Conservation (phyloP, 2,113 vertebrate genomes). For the Nicator chloris region DNA sequence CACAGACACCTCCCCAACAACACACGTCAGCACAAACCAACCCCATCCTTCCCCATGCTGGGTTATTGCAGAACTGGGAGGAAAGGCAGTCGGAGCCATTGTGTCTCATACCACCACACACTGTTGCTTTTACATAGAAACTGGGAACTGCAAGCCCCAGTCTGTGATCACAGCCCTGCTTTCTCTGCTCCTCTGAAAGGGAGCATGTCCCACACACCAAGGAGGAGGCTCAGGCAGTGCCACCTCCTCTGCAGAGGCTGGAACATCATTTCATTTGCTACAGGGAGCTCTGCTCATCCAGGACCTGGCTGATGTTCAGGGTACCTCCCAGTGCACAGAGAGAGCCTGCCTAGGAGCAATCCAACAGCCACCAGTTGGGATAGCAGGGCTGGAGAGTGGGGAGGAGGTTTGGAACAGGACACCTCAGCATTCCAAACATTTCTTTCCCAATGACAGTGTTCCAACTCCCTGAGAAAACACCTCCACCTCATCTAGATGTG, state of each 20-base stretch:
- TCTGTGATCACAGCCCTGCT: not conserved
- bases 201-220: rapidly evolving
- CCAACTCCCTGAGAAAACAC: not conserved
- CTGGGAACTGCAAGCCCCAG: not conserved
- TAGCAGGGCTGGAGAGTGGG: not conserved
- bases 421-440: not conserved
- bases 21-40: not conserved
- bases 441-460: not conserved
- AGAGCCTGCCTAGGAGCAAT: not conserved
- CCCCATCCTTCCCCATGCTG: not conserved
- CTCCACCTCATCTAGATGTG: not conserved
- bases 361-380: not conserved
- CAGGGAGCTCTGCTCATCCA: not conserved
- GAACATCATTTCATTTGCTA: not conserved
- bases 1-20: not conserved
- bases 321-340: not conserved
- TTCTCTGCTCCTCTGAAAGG: not conserved
- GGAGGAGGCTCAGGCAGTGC: not conserved
- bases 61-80: not conserved
- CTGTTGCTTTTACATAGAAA: rapidly evolving
- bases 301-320: not conserved
- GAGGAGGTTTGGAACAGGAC: not conserved
- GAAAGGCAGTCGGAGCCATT: not conserved
- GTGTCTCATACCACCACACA: not conserved
- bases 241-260: not conserved